phyloP scores from a whole-genome alignment of 2,113 vertebrate species.

The Ptilonorhynchus violaceus region DNA sequence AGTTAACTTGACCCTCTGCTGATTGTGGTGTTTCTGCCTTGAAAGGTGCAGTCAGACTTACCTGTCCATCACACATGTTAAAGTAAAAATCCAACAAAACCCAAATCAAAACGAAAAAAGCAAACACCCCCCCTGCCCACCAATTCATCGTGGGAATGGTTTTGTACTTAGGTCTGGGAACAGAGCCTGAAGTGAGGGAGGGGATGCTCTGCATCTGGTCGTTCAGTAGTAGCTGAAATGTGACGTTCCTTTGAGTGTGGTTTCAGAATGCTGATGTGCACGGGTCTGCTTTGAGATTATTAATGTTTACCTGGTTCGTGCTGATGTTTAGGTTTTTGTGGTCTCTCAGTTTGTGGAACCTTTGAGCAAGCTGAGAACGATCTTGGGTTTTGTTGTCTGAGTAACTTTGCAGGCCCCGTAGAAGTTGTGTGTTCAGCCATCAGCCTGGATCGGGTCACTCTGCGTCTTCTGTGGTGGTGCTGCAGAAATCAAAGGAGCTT shows the following conservation, averaged over 20 bases:
- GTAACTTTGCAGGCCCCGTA: background rate
- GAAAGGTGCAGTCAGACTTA: background rate
- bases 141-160: rapidly evolving
- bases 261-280: background rate
- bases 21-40: background rate
- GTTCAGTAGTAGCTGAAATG: rapidly evolving
- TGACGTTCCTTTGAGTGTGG: rapidly evolving
- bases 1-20: background rate
- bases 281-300: background rate
- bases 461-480: slow-evolving; percentile 6
- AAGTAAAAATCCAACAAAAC: background rate
- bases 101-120: background rate
- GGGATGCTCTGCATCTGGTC: rapidly evolving
- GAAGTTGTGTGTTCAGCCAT: background rate
- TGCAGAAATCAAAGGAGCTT: slow-evolving; percentile 66
- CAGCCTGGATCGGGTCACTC: slow-evolving; percentile 1
- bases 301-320: rapidly evolving
- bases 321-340: background rate
- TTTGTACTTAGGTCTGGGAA: background rate
- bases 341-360: background rate
- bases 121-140: rapidly evolving
- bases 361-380: background rate
- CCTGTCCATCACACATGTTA: background rate
- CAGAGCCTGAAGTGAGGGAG: background rate
- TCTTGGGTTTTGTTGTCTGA: background rate